Conservation (phyloP, 2,113 vertebrate genomes). For the Bambusicola thoracicus region DNA sequence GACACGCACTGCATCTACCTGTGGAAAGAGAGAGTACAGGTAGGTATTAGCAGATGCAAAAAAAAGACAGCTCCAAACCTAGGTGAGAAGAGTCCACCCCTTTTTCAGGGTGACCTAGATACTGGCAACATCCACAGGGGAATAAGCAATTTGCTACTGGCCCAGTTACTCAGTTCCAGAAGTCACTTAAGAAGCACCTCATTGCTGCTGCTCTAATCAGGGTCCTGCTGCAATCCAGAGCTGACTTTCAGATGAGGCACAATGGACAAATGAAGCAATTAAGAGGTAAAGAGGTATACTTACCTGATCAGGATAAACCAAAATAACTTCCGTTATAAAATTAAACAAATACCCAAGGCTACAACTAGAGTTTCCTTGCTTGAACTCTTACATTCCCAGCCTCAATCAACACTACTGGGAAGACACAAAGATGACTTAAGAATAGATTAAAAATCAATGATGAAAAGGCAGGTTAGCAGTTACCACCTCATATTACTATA, state of each 20-base stretch:
- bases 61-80: neutral
- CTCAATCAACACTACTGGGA: neutral
- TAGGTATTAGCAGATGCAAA: neutral
- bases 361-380: neutral
- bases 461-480: neutral
- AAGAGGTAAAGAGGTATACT: neutral
- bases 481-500: neutral
- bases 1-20: conserved; percentile 81
- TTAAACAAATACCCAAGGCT: neutral
- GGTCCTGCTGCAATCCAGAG: neutral
- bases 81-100: neutral
- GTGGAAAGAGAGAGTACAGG: neutral
- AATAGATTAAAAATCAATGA: neutral
- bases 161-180: neutral
- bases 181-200: neutral
- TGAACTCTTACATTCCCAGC: neutral
- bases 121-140: neutral
- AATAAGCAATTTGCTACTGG: neutral
- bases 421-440: neutral
- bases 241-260: neutral
- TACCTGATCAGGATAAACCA: neutral
- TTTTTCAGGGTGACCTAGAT: neutral
- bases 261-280: neutral
- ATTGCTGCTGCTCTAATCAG: neutral
- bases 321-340: neutral